phyloP scores from a whole-genome alignment of 2,888 invertebrate genomes.

The Drosophila nr. perissopoda region DNA sequence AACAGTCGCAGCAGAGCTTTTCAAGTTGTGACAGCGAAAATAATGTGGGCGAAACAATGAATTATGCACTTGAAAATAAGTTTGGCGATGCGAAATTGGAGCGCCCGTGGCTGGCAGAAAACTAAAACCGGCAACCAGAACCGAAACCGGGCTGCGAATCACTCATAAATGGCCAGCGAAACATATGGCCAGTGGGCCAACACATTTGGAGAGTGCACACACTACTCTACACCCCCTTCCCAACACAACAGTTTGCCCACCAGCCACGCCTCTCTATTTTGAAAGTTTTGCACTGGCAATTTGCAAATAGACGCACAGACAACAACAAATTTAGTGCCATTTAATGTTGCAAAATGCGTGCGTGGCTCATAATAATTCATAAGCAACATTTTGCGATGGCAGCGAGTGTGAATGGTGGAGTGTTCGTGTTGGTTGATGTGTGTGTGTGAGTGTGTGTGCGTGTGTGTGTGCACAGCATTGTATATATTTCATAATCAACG shows the following conservation, averaged over 20 bases:
- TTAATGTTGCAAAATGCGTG: conserved; percentile 80
- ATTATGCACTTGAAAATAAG: conserved; percentile 80
- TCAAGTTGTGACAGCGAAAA: conserved; percentile 76
- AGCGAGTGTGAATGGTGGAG: conserved; percentile 14
- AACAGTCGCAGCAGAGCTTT: conserved; percentile 27
- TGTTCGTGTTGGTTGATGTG: background rate
- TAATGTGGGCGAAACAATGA: conserved; percentile 81
- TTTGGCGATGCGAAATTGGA: conserved; percentile 72
- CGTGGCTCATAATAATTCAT: conserved; percentile 79
- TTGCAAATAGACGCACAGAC: conserved; percentile 74
- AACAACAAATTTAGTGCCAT: conserved; percentile 78
- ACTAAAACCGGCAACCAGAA: conserved; percentile 36
- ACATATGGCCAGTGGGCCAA: conserved; percentile 58
- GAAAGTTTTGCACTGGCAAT: conserved; percentile 67
- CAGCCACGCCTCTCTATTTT: conserved; percentile 6
- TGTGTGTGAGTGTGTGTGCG: background rate
- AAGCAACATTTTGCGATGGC: conserved; percentile 76
- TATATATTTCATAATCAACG: conserved; percentile 71
- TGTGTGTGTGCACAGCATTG: conserved; percentile 32
- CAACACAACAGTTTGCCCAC: background rate
- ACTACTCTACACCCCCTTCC: background rate
- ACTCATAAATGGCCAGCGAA: conserved; percentile 73
- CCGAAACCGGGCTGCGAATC: conserved; percentile 68
- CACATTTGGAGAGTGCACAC: conserved; percentile 10
- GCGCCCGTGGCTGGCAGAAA: conserved; percentile 43